Conservation (phyloP, 2,113 vertebrate species). For the Lepidothrix coronata region DNA sequence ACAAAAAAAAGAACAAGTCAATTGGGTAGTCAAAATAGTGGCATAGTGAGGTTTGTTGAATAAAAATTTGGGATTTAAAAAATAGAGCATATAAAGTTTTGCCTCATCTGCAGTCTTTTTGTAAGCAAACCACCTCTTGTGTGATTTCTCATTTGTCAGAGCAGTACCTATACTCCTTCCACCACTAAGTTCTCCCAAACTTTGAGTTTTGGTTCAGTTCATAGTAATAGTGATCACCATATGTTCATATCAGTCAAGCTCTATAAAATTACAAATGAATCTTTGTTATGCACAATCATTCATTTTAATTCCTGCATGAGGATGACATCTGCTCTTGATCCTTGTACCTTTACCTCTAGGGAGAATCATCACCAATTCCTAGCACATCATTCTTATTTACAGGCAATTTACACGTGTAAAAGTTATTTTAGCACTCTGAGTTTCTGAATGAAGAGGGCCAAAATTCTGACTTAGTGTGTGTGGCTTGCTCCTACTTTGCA, state of each 20-base stretch:
- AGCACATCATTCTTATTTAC: neutral
- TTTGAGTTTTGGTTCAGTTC: neutral
- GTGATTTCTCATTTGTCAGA: neutral
- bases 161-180: neutral
- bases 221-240: neutral
- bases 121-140: neutral
- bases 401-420: neutral
- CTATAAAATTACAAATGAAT: slow-evolving; percentile 35
- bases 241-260: neutral
- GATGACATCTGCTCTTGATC: slow-evolving; percentile 44
- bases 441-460: neutral
- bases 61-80: neutral
- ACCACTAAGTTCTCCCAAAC: neutral
- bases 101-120: neutral
- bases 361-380: slow-evolving; percentile 31
- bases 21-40: neutral
- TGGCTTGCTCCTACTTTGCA: neutral
- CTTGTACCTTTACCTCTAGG: slow-evolving; percentile 31
- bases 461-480: neutral
- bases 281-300: slow-evolving; percentile 27
- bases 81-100: neutral
- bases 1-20: neutral
- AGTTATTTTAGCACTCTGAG: neutral
- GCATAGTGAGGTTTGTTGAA: neutral
- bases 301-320: slow-evolving; percentile 44